A percentile compares a stretch with the other conserved stretches of the same genome.
Evolutionary conservation across 2,797 vertebrate species (phyloP).

Genomic region (Morelia viridis): DNA sequence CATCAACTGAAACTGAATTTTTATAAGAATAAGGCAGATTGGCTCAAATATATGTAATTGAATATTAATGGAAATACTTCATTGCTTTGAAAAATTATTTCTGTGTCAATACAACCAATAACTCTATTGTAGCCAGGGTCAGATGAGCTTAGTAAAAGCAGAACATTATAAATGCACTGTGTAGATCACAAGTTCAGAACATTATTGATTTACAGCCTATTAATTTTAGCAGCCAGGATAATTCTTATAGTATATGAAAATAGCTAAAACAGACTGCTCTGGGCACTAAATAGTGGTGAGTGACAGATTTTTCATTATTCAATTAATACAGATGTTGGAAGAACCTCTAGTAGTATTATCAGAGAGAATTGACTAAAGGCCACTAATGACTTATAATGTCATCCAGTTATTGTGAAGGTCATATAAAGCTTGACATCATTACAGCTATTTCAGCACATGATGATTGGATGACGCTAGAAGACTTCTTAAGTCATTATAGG

Average conservation of each 20-base stretch:
- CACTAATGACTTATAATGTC: not conserved
- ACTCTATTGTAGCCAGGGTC: not conserved
- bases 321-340: not conserved
- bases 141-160: not conserved
- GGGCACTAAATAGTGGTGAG: not conserved
- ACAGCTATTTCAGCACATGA: not conserved
- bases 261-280: not conserved
- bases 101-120: not conserved
- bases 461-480: not conserved
- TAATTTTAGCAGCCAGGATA: not conserved
- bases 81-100: not conserved
- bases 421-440: not conserved
- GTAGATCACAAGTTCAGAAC: not conserved
- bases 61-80: not conserved
- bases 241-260: not conserved
- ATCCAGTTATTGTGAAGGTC: not conserved
- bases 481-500: not conserved
- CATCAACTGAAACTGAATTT: conserved; percentile 19
- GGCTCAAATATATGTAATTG: not conserved
- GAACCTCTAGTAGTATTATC: not conserved
- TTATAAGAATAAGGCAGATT: not conserved
- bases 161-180: not conserved
- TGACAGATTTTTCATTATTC: not conserved
- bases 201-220: not conserved
- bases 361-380: not conserved